Conservation (phyloP, 2,888 invertebrate species). For the Aphidoletes aphidimyza region DNA sequence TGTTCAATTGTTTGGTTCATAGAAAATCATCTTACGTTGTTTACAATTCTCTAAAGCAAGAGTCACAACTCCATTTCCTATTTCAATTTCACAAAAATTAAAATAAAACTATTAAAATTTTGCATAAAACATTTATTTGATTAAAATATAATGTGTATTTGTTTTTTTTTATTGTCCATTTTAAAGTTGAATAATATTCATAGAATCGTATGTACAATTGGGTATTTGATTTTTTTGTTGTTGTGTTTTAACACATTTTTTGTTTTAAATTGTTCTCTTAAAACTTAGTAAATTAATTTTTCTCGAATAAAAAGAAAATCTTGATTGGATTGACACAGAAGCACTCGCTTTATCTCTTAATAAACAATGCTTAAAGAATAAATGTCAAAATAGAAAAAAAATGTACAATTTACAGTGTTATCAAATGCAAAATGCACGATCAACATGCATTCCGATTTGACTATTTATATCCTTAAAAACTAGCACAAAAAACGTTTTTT, state of each 20-base stretch:
- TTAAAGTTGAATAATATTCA: background rate
- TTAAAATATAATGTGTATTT: background rate
- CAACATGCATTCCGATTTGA: background rate
- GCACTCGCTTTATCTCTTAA: background rate
- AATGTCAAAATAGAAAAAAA: slow-evolving; percentile 1
- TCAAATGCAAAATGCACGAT: slow-evolving; percentile 5
- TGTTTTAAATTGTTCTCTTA: background rate
- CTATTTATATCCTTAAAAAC: background rate
- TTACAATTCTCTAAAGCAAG: no score
- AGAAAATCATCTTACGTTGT: no score
- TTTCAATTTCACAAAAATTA: no score
- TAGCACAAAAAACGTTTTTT: background rate
- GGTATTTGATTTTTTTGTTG: background rate
- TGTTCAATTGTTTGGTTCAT: no score
- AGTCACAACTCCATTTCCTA: no score
- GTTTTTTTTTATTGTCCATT: no score
- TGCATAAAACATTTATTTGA: background rate
- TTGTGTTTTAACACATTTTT: background rate
- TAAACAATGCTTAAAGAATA: background rate
- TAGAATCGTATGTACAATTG: background rate
- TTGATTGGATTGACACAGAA: slow-evolving; percentile 43
- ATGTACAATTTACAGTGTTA: background rate
- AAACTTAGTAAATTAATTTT: no score
- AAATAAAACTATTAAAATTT: no score
- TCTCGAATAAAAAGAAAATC: background rate